Evolutionary conservation across 2,113 vertebrate genomes (phyloP).

Genomic region (Ctenomys sociabilis): DNA sequence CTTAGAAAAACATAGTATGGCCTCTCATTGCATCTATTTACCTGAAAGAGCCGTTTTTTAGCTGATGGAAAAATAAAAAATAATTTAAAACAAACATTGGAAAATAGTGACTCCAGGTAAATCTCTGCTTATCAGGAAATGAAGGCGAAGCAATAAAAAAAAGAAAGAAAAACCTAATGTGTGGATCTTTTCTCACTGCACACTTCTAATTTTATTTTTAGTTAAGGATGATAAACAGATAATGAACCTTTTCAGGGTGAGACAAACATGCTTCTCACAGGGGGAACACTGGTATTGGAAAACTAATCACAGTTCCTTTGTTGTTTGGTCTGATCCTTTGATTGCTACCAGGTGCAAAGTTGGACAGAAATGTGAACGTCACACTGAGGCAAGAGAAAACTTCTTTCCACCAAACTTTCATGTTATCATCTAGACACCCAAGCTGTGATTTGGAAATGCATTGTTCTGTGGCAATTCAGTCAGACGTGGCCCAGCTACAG

Average conservation of each 20-base stretch:
- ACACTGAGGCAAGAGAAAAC: not conserved
- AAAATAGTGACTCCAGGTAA: not conserved
- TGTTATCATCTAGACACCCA: not conserved
- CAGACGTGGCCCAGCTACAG: not conserved
- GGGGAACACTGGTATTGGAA: not conserved
- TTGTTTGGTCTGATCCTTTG: not conserved
- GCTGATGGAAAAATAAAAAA: too few relatives aligned
- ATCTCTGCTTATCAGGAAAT: not conserved
- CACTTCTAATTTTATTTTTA: conserved; percentile 33
- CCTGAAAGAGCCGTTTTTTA: too few relatives aligned
- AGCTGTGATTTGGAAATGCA: not conserved
- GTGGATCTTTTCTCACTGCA: not conserved
- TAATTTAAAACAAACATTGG: not conserved
- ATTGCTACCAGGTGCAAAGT: not conserved
- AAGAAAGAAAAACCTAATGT: not conserved
- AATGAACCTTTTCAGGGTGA: not conserved
- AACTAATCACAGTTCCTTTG: not conserved
- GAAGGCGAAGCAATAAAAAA: not conserved
- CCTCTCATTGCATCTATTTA: too few relatives aligned
- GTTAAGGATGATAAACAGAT: not conserved
- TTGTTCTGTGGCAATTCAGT: not conserved
- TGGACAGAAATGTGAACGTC: conserved; percentile 22
- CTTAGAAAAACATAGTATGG: not conserved
- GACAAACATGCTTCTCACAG: not conserved
- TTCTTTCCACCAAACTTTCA: not conserved